phyloP scores from a whole-genome alignment of 30 jellyfish, hydroid and myxozoan genomes.

The Aurelia aurita complex sp. Pacific region DNA sequence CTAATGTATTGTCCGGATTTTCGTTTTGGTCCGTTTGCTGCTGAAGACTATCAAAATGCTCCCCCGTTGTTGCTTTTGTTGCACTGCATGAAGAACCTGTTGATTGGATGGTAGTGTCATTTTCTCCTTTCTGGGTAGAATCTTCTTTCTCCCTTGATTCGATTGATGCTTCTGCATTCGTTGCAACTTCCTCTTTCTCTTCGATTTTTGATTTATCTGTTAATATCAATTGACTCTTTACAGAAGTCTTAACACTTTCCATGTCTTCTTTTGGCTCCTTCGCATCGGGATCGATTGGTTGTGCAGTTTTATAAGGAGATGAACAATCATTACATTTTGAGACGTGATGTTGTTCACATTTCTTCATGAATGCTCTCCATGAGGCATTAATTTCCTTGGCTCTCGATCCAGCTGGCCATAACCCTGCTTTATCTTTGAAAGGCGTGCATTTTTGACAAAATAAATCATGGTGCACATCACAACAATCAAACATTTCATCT shows the following conservation, averaged over 20 bases:
- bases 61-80: too few species aligned
- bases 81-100: too few species aligned
- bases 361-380: slow-evolving; percentile 19
- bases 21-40: too few species aligned
- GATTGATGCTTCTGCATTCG: background rate
- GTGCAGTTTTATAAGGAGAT: background rate
- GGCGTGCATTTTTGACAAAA: slow-evolving; percentile 44
- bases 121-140: too few species aligned
- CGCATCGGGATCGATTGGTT: too few species aligned
- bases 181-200: background rate
- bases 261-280: background rate
- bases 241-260: background rate
- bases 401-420: slow-evolving; percentile 50
- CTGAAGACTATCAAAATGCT: too few species aligned
- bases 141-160: too few species aligned
- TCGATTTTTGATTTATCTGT: background rate
- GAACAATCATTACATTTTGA: slow-evolving; percentile 24
- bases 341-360: slow-evolving; percentile 27
- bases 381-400: slow-evolving; percentile 50
- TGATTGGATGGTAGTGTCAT: too few species aligned
- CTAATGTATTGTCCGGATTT: too few species aligned
- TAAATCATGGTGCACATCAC: slow-evolving; percentile 39
- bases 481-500: slow-evolving; percentile 60
- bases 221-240: background rate
- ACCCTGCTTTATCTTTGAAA: slow-evolving; percentile 28